These are phyloP conservation scores for Oryctolagus cuniculus DNA, from an alignment of 2,113 vertebrate genomes.

Conservation along the genomic window mOryCun1.1 NC_091453.1:95446001-95446500, in stretches of 20 bases:
- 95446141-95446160: not conserved
- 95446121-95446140: not conserved
- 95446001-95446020: not conserved
- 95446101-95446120: not conserved
- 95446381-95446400: not conserved
- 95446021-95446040: not conserved
- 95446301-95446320: constrained; percentile 8
- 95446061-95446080: not conserved
- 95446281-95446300: not conserved
- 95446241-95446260: not conserved
- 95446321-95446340: not conserved
- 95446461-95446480: not conserved
- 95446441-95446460: not conserved
- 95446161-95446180: not conserved
- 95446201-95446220: not conserved
- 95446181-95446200: not conserved
- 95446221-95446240: not conserved
- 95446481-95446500: not conserved
- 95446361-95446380: not conserved
- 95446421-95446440: not conserved
- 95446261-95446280: not conserved
- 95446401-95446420: not conserved
- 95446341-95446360: not conserved
- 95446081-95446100: not conserved
- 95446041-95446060: not conserved